phyloP scores from a whole-genome alignment of 2,113 vertebrate genomes.

The Delphinapterus leucas region DNA sequence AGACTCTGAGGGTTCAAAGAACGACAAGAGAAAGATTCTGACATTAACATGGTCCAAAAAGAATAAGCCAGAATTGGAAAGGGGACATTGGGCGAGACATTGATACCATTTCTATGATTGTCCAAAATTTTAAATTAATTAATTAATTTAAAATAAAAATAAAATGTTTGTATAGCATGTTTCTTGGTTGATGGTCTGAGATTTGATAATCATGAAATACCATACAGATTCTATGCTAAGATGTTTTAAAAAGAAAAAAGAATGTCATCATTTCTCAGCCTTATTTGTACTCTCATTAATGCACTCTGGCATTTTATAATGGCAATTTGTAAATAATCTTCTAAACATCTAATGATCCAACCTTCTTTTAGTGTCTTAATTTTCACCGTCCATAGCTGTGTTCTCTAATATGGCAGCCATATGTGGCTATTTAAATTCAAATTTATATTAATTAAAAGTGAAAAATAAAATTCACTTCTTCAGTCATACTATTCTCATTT shows the following conservation, averaged over 20 bases:
- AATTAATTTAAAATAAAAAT: neutral
- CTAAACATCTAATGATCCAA: conserved; percentile 14
- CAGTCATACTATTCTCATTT: neutral
- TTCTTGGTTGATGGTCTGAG: neutral
- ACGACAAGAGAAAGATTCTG: neutral
- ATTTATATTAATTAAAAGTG: neutral
- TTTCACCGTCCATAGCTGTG: neutral
- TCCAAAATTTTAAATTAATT: neutral
- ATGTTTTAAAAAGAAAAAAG: neutral
- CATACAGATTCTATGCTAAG: neutral
- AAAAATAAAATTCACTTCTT: neutral
- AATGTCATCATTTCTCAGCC: neutral
- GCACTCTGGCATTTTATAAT: neutral
- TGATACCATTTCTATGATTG: neutral
- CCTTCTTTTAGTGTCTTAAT: neutral
- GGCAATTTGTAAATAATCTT: conserved; percentile 19
- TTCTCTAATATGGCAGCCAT: neutral
- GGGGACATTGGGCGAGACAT: neutral
- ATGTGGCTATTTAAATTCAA: neutral
- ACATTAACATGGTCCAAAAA: neutral
- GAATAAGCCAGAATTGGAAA: conserved; percentile 12
- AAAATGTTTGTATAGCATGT: neutral
- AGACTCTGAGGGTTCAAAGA: neutral
- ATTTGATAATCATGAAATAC: neutral
- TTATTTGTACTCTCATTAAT: neutral